Evolutionary conservation across 2,113 vertebrate genomes (phyloP), one percentile per base, ranked within the genome.

Genomic region (Pelodiscus sinensis): DNA sequence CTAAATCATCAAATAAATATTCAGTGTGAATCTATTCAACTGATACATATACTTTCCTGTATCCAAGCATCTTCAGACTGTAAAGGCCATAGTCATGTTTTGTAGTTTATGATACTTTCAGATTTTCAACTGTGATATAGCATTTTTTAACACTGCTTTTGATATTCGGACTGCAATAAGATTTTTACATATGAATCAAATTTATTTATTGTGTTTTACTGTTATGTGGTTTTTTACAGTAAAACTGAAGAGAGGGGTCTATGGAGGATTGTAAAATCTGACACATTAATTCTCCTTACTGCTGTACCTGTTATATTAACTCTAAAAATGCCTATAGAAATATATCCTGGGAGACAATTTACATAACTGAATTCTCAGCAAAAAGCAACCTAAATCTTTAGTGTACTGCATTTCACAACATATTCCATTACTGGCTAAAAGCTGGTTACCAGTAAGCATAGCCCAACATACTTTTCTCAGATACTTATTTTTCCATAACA

Each of bases 41-140:
- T 75, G 84, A 89, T 84, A 85, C 86, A 85, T 35, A 79, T 90
- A 71, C 83, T 60, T 93, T 86, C 79, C 22, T 9, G 27, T 51
- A 73, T 95, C 83, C 89, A 90, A 94, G 93, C 81, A 92, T 92
- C 94, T 94, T 92, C 94, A 94, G 84, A 91, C 85, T 90, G 89
- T 90, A 71, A 86, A 96, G 90, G 62, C 92, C 55, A n/a, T 0
- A 0, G 15, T 88, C 56, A 7, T 89, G 27, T 73, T 91, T 77
- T 56, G 5, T 57, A 90, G 73, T 86, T 51, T 21, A 81, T 77
- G 25, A 90, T 31, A 81, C 65, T 58, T 57, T 81, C 60, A 82
- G 56, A 24, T 58, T 81, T 85, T 81, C 57, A 38, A 44, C 82
- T 81, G 55, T 55, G 73, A 82, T 82, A 86, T 25, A 55, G 50